phyloP scores from a whole-genome alignment of 2,113 vertebrate genomes.

The Microtus pennsylvanicus region DNA sequence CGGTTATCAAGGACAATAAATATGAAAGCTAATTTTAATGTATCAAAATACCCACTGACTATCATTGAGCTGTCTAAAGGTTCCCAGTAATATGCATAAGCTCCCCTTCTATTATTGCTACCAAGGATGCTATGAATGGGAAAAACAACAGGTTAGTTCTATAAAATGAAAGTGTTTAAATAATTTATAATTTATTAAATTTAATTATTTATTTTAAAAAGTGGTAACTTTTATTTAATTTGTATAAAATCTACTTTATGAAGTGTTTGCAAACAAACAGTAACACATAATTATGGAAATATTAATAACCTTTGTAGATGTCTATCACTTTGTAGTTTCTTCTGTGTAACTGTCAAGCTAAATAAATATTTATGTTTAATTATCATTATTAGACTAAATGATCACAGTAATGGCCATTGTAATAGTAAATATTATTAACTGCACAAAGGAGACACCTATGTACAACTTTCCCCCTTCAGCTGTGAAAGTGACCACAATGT shows the following conservation, averaged over 20 bases:
- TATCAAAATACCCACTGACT: neutral
- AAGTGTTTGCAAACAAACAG: neutral
- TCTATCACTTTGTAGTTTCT: neutral
- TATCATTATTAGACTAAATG: no score
- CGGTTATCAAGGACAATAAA: neutral
- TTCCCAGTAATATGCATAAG: neutral
- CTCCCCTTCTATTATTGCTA: neutral
- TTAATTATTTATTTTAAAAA: no score
- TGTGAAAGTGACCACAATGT: neutral
- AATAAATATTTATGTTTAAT: neutral
- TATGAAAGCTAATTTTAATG: neutral
- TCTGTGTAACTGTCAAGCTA: neutral
- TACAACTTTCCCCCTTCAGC: neutral
- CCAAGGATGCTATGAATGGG: neutral
- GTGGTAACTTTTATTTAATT: neutral
- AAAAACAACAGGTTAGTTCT: neutral
- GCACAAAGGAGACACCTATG: neutral
- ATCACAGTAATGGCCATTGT: neutral
- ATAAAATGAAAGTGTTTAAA: neutral
- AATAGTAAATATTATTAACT: neutral
- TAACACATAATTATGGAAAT: neutral
- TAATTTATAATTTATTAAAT: neutral
- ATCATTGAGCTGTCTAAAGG: neutral
- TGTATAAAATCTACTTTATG: neutral
- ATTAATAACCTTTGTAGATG: neutral